phyloP scores from a whole-genome alignment of 1,140 invertebrate species.

The Physella acuta region DNA sequence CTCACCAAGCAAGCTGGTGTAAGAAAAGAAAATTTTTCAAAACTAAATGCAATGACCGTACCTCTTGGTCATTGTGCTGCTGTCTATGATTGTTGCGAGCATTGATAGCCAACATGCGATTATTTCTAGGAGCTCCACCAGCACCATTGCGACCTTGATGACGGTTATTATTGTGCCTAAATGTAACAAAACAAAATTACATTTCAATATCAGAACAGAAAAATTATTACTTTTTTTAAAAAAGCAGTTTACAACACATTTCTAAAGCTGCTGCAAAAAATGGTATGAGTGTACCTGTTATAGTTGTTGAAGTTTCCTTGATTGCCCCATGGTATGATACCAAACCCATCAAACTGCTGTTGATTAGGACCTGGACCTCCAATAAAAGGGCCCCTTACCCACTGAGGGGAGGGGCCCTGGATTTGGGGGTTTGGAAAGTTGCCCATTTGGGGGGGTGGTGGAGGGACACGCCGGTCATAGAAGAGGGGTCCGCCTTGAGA shows the following conservation, averaged over 20 bases:
- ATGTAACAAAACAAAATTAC: not conserved
- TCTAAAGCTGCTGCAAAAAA: too few species aligned
- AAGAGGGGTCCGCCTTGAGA: conserved; percentile 36
- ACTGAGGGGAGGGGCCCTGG: conserved; percentile 31
- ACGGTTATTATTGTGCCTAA: conserved; percentile 3
- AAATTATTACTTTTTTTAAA: too few species aligned
- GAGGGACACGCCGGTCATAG: conserved; percentile 32
- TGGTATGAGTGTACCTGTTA: too few species aligned
- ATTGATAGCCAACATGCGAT: conserved; percentile 20
- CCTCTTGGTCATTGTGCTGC: conserved; percentile 24
- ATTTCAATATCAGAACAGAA: not conserved
- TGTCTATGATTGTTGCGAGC: conserved; percentile 24
- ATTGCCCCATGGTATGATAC: conserved; percentile 34
- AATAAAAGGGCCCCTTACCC: conserved; percentile 31
- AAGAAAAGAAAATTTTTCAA: not conserved
- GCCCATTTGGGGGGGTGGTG: conserved; percentile 23
- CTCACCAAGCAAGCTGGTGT: too few species aligned
- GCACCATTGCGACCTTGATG: conserved; percentile 6
- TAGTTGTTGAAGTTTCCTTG: conserved; percentile 26
- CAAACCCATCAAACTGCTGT: conserved; percentile 33
- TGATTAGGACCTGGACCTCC: conserved; percentile 30
- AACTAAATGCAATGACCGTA: not conserved
- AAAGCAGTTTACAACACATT: too few species aligned
- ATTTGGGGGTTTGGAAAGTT: conserved; percentile 24
- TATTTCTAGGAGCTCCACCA: conserved; percentile 18